Evolutionary conservation across 1,140 invertebrate species (phyloP), one percentile per base, ranked within the genome.

Genomic region (Scaptodrosophila lebanonensis): DNA sequence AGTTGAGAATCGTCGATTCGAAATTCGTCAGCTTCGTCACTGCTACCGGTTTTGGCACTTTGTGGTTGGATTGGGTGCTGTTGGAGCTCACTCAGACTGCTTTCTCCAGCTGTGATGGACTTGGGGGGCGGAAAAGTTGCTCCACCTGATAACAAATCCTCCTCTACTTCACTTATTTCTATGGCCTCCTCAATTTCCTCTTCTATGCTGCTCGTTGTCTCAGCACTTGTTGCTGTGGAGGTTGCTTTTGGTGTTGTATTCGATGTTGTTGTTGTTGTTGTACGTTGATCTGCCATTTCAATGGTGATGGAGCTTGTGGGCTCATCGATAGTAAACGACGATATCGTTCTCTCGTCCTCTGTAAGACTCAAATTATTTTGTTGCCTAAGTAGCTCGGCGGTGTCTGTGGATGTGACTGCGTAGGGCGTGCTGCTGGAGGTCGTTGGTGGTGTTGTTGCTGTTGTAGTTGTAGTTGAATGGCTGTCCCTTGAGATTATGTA

Each of bases 141-240:
- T 12, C 48, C 0, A 15, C n/a, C 27, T 18, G 22, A 27, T 40
- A n/a, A n/a, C 9, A 62, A 29, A 30, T 67, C 64, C 44, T 72
- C 65, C 30, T 82, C 66, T 29, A 83, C 83, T 36, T 84, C 73
- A 42, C 76, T 86, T 5, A 79, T 54, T 35, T 83, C 84, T 29
- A 86, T 75, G 20, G 82, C 84, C 36, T 86, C 84, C 43, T 86
- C 84, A 20, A 86, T 86, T 15, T 86, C 84, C 45, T 86, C 84
- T 45, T 86, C 84, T n/a, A 86, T 86, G 47, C 84, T 86, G 29
- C 57, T 77, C 0, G 50, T 61, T 0, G 59, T 61, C 11, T 65
- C 53, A 9, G 56, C 57, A 29, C 36, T 44, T 25, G 51, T 36
- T 18, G 51, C 40, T 27, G 52, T 18, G 5, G 40, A 30, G 2